These are phyloP conservation scores for Microchrysa polita DNA, from an alignment of 2,888 invertebrate genomes.

Conservation along the genomic window DNA sequence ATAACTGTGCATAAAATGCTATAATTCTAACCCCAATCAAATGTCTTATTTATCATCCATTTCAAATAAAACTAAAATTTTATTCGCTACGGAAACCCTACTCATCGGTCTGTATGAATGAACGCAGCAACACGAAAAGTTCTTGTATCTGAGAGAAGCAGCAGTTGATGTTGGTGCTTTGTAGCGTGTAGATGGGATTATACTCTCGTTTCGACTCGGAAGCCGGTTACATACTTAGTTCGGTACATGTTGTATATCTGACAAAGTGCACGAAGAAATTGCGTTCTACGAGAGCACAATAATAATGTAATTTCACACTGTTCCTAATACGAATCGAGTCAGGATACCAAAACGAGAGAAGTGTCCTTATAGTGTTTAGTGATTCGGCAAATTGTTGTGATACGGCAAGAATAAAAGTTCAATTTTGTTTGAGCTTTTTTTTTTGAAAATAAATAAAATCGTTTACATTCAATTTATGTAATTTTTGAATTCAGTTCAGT, in stretches of 20 bases:
- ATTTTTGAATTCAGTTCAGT: constrained; percentile 1
- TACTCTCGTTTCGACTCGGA: background rate
- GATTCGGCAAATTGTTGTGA: background rate
- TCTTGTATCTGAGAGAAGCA: constrained; percentile 6
- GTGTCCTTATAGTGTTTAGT: constrained; percentile 28
- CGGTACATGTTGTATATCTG: constrained; percentile 1
- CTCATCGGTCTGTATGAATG: background rate
- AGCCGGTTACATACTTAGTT: constrained; percentile 13
- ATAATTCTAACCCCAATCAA: too few relatives aligned
- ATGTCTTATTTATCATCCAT: too few relatives aligned
- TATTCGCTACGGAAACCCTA: constrained; percentile 8
- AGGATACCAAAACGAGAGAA: background rate
- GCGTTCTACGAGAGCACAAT: background rate
- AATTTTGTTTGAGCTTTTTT: too few relatives aligned
- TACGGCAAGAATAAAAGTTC: too few relatives aligned
- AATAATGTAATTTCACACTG: constrained; percentile 10
- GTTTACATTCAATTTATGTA: background rate
- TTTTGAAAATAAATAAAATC: background rate
- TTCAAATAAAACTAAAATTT: too few relatives aligned
- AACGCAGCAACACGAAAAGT: constrained; percentile 1
- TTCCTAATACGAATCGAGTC: background rate
- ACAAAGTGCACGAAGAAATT: background rate
- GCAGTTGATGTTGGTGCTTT: constrained; percentile 32
- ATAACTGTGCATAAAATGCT: too few relatives aligned
- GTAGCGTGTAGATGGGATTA: constrained; percentile 19